Base-by-base conservation (phyloP, 2,113 vertebrate species). In the Sander vitreus region DNA sequence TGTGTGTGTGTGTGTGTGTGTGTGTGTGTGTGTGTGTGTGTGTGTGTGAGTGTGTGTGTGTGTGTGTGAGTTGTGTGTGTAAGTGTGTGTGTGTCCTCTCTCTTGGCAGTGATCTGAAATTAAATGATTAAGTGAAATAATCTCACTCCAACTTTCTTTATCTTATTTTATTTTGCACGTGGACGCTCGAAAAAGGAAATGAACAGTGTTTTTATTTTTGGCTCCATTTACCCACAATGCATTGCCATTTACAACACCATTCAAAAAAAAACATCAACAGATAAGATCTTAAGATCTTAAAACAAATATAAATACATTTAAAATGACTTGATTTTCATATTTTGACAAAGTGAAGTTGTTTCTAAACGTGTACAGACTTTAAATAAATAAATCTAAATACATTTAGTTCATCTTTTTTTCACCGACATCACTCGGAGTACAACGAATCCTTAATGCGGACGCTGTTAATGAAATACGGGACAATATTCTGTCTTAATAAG, bases 221-320 rank as follows among this genome's bases (percentile, higher is more conserved):
- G 57, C 21, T 33, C 18, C 36, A 25, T 84, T 81, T 68, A 79
- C 77, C 80, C 84, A 87, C 16, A 87, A 87, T 85, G 80, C 88
- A 77, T 65, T 81, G 72, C 63, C 73, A 63, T 66, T 30, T 59
- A 81, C 81, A 76, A 60, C 58, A 74, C 45, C 12, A 65, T 43
- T 81, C 0, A 33, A 6, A 18, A 71, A 66, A 76, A 65, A 69
- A 80, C 81, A 80, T 57, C 30, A 81, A 75, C 73, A 53, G 12
- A 80, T n/a, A 33, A 84, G 50, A 86, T 63, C n/a, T 82, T 30
- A n/a, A 79, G 57, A n/a, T n/a, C n/a, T 43, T 65, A 25, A 68
- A 50, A 33, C 66, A 36, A 3, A 45, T 27, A 54, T 25, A 12
- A 12, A 1, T 57, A 74, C 25, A 83, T 69, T 63, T 33, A 47